A percentile compares a stretch with the other conserved stretches of the same genome.
Conservation (phyloP, 2,888 invertebrate species). For the Caenorhabditis sinica region DNA sequence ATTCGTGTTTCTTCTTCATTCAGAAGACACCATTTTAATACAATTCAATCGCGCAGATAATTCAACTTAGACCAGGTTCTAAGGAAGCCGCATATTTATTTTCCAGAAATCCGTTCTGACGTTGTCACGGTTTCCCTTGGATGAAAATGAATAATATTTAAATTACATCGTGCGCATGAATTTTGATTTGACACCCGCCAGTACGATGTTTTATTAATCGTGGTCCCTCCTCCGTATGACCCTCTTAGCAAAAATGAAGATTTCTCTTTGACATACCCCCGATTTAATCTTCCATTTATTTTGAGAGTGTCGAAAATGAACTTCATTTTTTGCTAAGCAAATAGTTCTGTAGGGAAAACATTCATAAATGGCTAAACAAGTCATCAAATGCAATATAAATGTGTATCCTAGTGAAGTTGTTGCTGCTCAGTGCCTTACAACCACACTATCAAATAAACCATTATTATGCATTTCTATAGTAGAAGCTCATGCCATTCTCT, state of each 20-base stretch:
- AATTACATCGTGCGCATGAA: constrained; percentile 51
- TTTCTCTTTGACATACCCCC: neutral
- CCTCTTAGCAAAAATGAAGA: neutral
- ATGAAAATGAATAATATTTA: constrained; percentile 47
- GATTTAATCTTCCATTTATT: constrained; percentile 1
- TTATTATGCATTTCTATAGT: constrained; percentile 70
- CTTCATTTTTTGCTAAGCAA: constrained; percentile 44
- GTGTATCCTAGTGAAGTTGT: constrained; percentile 41
- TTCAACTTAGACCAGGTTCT: constrained; percentile 39
- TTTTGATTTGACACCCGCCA: constrained; percentile 43
- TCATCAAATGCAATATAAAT: constrained; percentile 75
- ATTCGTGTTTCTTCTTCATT: constrained; percentile 30
- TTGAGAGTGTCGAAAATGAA: constrained; percentile 6
- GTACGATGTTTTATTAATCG: constrained; percentile 53
- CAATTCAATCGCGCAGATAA: constrained; percentile 64
- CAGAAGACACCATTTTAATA: constrained; percentile 51
- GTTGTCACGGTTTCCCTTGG: constrained; percentile 50
- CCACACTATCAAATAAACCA: constrained; percentile 67
- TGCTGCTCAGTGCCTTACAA: constrained; percentile 31
- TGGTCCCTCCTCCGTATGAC: neutral
- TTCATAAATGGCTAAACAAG: constrained; percentile 75
- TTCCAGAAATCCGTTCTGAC: constrained; percentile 28
- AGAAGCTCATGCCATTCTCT: constrained; percentile 44
- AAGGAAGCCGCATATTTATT: neutral
- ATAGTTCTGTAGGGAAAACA: constrained; percentile 40